Evolutionary conservation across 2,888 invertebrate genomes (phyloP), one percentile per base, ranked within the genome.

Genomic region (Oasisia sp.): DNA sequence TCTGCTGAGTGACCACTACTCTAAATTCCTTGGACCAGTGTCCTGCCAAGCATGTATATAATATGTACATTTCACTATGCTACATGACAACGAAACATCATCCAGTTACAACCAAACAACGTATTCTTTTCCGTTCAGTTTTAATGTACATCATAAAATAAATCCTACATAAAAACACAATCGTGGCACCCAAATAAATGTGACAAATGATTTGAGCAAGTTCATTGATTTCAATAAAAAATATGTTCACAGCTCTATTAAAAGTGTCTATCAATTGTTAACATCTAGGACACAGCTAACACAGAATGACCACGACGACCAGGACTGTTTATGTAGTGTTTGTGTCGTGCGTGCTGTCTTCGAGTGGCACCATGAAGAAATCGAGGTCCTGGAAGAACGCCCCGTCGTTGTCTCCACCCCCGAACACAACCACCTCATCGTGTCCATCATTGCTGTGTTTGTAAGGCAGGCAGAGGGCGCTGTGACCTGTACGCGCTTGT

Each of bases 361-460:
- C 19, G 74, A 92, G 89, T 19, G 95, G 95, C 14, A 96, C 93
- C 92, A 94, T 94, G n/a, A 95, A 92, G 91, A 95, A 94, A 89
- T 95, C 93, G 44, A 96, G 94, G 93, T 96, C 96, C 45, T 94
- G 93, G 94, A 94, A 96, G 92, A 95, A 96, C 1, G 94, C 94
- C 0, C 95, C 96, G 91, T 96, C 96, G 93, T 96, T 96, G 94
- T 96, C 96, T 8, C 96, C 96, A 12, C 96, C 96, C 0, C 96
- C 96, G 94, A 96, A 96, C 91, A 96, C 94, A 38, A 96, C 93
- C 3, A 96, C 94, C 91, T 96, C 95, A 93, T 96, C 96, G 74
- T 95, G 94, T 56, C 95, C 94, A 89, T 95, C 94, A 92, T 95
- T 95, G 91, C 95, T 95, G 93, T 95, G 95, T 91, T 94, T 94